Evolutionary conservation across 2,113 vertebrate genomes (phyloP).

Genomic region (Arothron firmamentum): DNA sequence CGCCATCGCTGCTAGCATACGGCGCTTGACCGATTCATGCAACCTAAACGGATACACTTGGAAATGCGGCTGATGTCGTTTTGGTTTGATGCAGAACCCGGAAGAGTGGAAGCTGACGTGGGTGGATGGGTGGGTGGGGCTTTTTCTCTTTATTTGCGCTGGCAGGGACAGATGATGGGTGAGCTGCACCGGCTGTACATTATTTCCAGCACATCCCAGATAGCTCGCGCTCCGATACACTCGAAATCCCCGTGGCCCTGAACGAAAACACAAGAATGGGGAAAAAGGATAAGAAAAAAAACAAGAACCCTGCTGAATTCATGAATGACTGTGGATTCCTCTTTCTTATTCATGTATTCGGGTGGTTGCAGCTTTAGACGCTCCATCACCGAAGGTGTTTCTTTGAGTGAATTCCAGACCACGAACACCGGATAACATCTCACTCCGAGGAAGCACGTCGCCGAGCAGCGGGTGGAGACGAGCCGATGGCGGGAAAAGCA

Average conservation of each 20-base stretch:
- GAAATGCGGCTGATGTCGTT: too few relatives aligned
- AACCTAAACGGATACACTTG: too few relatives aligned
- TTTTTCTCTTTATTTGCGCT: conserved; percentile 13
- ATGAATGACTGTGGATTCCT: background rate
- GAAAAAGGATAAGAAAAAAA: background rate
- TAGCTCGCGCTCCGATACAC: background rate
- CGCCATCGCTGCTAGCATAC: too few relatives aligned
- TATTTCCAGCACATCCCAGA: background rate
- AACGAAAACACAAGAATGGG: background rate
- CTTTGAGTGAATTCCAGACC: background rate
- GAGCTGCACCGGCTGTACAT: conserved; percentile 7
- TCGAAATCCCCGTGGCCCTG: conserved; percentile 2
- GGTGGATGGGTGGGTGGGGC: too few relatives aligned
- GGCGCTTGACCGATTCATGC: too few relatives aligned
- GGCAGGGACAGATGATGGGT: conserved; percentile 9
- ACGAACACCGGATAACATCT: background rate
- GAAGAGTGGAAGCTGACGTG: too few relatives aligned
- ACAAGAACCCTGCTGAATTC: background rate
- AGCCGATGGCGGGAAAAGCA: conserved; percentile 4
- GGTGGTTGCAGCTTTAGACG: background rate
- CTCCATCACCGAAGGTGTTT: background rate
- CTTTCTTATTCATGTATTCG: background rate
- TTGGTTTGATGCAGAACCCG: too few relatives aligned
- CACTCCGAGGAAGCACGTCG: background rate
- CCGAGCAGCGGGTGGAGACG: conserved; percentile 16